Base-by-base conservation (phyloP, 2,888 invertebrate species). In the Nephrotoma guestfalica region DNA sequence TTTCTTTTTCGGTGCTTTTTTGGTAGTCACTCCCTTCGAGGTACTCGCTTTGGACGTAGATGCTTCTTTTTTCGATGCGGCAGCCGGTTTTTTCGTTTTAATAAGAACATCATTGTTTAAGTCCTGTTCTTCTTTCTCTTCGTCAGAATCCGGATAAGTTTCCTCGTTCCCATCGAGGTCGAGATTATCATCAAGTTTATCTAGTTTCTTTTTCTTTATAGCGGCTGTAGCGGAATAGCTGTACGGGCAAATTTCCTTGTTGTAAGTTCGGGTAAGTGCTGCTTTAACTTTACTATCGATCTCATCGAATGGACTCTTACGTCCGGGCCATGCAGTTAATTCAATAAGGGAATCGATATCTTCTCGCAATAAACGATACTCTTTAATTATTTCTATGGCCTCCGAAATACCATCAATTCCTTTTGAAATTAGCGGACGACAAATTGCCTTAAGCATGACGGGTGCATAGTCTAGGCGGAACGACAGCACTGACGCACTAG, bases 281-380 rank as follows among this genome's bases (percentile, higher is more conserved):
- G 98, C 95, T 92, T 99, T 99, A 0, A 97, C 95, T 92, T 96
- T 96, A 13, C 95, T 93, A 88, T 96, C 96, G 41, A 99, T 93
- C 87, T 93, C 91, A 86, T 95, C 93, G 92, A 96, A 94, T 0
- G 96, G 95, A 91, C 98, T 96, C 88, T 94, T 93, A 89, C 94
- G 93, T 57, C 94, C 94, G 0, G 97, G 95, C 98, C 98, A 99
- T 51, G 94, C 91, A 0, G 96, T 94, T 43, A 99, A 90, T 90
- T 99, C 99, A 9, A 95, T 92, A 41, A 99, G 92, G 11, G 96
- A 96, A 88, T 99, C 98, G 89, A 98, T 92, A 91, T 99, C 99
- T 89, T 99, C 99, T 87, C 97, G 93, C 86, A 97, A 91, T 87
- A 99, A 93, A 90, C 96, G 95, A 91, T 99, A 99, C 6, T 94